These are phyloP conservation scores for Cinara cedri DNA, from an alignment of 2,888 invertebrate genomes.

Conservation along the genomic window DNA sequence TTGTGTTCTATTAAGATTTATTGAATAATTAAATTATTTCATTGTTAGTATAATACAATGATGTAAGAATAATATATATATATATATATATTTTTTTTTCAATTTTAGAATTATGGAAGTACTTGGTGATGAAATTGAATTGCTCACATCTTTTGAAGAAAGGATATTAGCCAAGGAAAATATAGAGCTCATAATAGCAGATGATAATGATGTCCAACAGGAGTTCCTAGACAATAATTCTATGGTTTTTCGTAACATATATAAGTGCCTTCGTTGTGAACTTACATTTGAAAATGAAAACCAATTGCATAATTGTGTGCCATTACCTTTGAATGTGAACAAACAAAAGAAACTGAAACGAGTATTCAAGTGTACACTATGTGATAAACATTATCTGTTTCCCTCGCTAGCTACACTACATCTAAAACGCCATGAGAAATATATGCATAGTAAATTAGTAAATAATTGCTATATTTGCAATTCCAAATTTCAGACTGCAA, in stretches of 20 bases:
- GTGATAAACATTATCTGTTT: slow-evolving; percentile 44
- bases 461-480: background rate
- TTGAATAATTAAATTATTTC: background rate
- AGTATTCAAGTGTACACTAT: slow-evolving; percentile 35
- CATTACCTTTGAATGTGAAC: slow-evolving; percentile 42
- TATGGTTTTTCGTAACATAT: slow-evolving; percentile 27
- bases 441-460: background rate
- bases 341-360: slow-evolving; percentile 54
- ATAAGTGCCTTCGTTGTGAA: slow-evolving; percentile 48
- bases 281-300: slow-evolving; percentile 33
- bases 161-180: slow-evolving; percentile 34
- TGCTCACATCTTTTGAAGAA: slow-evolving; percentile 26
- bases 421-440: slow-evolving; percentile 46
- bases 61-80: too few relatives aligned
- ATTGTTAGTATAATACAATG: too few relatives aligned
- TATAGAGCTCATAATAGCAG: slow-evolving; percentile 15
- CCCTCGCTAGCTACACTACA: slow-evolving; percentile 44
- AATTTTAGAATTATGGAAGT: slow-evolving; percentile 12
- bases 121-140: background rate
- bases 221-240: slow-evolving; percentile 3
- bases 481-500: slow-evolving; percentile 21
- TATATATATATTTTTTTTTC: too few relatives aligned
- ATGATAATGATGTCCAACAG: background rate
- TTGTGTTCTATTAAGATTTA: background rate
- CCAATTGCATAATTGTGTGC: slow-evolving; percentile 14